Evolutionary conservation across 1,140 invertebrate genomes (phyloP), one percentile per base, ranked within the genome.

Genomic region (Harlomillsia oculata): DNA sequence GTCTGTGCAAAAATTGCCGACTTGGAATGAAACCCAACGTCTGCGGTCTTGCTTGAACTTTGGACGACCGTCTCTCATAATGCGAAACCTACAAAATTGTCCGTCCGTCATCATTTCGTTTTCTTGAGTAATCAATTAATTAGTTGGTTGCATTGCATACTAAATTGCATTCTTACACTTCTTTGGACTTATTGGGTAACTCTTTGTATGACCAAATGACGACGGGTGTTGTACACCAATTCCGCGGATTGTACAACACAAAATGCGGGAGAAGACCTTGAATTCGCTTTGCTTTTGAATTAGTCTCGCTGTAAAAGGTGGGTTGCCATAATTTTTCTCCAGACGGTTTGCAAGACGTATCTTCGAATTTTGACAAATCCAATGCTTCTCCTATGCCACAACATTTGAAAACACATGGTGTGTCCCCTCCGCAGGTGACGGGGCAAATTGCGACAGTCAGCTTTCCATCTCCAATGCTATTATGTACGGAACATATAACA

Each of bases 371-470:
- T n/a, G 5, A 18, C 44, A 53, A 28, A 20, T 59, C 34, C 49
- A 43, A 59, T 18, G 53, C 56, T 40, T 59, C 21, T 8, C 28
- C 43, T 2, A 53, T 14, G 3, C 36, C 40, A 41, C 56, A 59
- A 25, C 56, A 59, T 26, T 51, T 50, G 36, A n/a, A 45, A 2
- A 59, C 29, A 21, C 56, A 59, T 20, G 56, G 56, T 16, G 14
- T 41, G 6, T 28, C 37, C n/a, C 11, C n/a, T 5, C 26, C 18
- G 20, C 40, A 53, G 0, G 32, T 59, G 3, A 43, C 32, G 39
- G 51, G 41, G 16, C 56, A 52, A 28, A 58, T 30, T 9, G 30
- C 5, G 18, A 44, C 14, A 11, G 34, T 39, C 3, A 40, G 13
- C 6, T 16, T 50, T 11, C 40, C 21, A 46, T 26, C 29, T 6